phyloP scores from a whole-genome alignment of 2,888 invertebrate species.

The Coenonympha glycerion region DNA sequence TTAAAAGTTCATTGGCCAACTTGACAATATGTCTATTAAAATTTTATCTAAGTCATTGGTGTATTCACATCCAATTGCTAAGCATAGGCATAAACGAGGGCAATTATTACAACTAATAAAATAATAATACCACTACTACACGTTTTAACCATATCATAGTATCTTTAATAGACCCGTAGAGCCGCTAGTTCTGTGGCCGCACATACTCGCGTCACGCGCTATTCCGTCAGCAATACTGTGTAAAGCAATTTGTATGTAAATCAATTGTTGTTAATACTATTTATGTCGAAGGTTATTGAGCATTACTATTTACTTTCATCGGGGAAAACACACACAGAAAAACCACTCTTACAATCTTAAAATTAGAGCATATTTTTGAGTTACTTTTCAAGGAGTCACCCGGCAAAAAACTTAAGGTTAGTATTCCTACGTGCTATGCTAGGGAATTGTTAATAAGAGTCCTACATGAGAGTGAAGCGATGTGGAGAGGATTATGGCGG shows the following conservation, averaged over 20 bases:
- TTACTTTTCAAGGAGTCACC: slow-evolving; percentile 27
- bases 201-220: slow-evolving; percentile 64
- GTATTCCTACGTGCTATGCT: slow-evolving; percentile 48
- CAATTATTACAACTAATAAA: no score
- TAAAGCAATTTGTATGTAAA: slow-evolving; percentile 77
- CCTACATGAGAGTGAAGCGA: slow-evolving; percentile 39
- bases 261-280: slow-evolving; percentile 76
- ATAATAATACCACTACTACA: no score
- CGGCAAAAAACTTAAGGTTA: slow-evolving; percentile 51
- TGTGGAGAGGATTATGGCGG: slow-evolving; percentile 50
- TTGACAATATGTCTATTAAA: no score
- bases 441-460: slow-evolving; percentile 67
- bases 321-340: slow-evolving; percentile 36
- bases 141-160: no score
- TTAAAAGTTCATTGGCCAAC: no score
- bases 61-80: no score
- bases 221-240: slow-evolving; percentile 75
- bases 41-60: no score
- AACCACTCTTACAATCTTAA: slow-evolving; percentile 33
- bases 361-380: slow-evolving; percentile 34
- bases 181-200: slow-evolving; percentile 37
- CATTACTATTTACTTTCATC: slow-evolving; percentile 65
- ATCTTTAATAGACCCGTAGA: no score
- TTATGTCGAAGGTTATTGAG: slow-evolving; percentile 73
- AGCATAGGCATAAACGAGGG: no score